Base-by-base conservation (phyloP, 2,888 invertebrate species). In the Dyspetes luteomarginatus region DNA sequence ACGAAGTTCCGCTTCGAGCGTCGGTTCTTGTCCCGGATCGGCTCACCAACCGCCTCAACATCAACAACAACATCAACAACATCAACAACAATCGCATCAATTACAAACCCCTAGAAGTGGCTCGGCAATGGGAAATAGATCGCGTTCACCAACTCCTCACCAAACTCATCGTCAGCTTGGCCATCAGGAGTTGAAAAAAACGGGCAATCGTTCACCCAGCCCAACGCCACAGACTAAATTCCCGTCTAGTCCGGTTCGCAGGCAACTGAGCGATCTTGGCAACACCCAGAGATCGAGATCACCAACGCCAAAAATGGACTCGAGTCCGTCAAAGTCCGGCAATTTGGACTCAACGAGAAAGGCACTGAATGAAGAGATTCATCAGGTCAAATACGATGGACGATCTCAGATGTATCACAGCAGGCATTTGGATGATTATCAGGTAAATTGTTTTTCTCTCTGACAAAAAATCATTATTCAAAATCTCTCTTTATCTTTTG, bases 151-250 rank as follows among this genome's bases (percentile, higher is more conserved):
- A 62, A 93, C 93, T 41, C 93, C 93, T 41, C 88, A 89, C 68
- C 88, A 86, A 24, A 50, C 76, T 5, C 75, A 68, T 30, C 83
- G 82, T 41, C 86, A 86, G 24, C 84, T 82, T 58, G 88, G 87
- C 22, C n/a, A n/a, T n/a, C 86, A 88, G 41, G 88, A 87, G 48
- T 72, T 87, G 52, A 86, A 85, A 78, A 87, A 86, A 69, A 78
- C 65, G 22, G 84, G 74, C 50, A 92, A 92, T 86, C 93, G 93
- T 82, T 93, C 93, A 80, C 92, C 93, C 79, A 94, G 93, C 89
- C 94, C 93, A 28, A 94, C 92, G 79, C 93, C 92, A 55, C 93
- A 92, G 88, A 93, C 90, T 85, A 94, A 92, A 89, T 93, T 89
- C 89, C 90, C 87, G 43, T 91, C 87, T 86, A 93, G 88, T 83